Evolutionary conservation across 2,113 vertebrate genomes (phyloP).

Genomic region (Atractosteus spatula): DNA sequence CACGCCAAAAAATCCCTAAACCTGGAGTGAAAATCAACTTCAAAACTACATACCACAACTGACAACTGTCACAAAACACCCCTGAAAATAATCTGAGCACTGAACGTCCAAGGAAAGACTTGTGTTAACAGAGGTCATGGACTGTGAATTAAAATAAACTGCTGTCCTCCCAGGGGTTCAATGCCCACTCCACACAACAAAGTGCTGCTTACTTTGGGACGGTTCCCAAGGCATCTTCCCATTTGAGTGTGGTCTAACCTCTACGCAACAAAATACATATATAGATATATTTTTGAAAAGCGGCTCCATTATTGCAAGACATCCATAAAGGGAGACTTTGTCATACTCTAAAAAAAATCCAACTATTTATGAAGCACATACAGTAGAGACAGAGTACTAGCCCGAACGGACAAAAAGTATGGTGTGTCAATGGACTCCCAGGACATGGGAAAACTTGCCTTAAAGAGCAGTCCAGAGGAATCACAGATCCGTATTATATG

Average conservation of each 20-base stretch:
- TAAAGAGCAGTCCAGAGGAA: too few relatives aligned
- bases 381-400: too few relatives aligned
- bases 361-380: too few relatives aligned
- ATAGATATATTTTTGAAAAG: too few relatives aligned
- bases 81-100: not conserved
- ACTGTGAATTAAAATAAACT: slow-evolving; percentile 46
- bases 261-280: not conserved
- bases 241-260: slow-evolving; percentile 40
- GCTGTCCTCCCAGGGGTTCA: slow-evolving; percentile 33
- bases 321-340: too few relatives aligned
- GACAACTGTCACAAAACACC: not conserved
- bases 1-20: not conserved
- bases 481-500: too few relatives aligned
- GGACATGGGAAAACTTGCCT: too few relatives aligned
- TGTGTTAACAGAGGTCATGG: slow-evolving; percentile 27
- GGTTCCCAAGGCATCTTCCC: slow-evolving; percentile 58
- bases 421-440: too few relatives aligned
- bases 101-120: slow-evolving; percentile 18
- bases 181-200: slow-evolving; percentile 50
- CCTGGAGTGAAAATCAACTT: not conserved
- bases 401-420: too few relatives aligned
- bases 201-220: slow-evolving; percentile 57
- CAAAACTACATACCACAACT: not conserved
- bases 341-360: too few relatives aligned
- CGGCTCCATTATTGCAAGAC: too few relatives aligned